A percentile compares a stretch with the other conserved stretches of the same genome.
Conservation (phyloP, 2,888 invertebrate species). For the Dione juno region DNA sequence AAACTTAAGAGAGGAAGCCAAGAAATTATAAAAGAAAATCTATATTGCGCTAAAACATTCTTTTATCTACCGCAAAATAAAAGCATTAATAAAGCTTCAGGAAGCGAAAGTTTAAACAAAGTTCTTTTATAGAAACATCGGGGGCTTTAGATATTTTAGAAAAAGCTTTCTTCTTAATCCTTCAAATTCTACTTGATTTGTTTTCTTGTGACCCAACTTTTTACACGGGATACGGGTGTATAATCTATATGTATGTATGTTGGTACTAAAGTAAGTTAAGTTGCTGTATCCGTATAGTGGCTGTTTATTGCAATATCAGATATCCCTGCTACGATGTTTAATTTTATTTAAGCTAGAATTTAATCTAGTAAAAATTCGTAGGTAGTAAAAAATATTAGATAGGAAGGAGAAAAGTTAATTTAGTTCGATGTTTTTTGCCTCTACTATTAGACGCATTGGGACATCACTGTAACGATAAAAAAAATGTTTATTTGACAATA, state of each 20-base stretch:
- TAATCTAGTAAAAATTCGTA: too few relatives aligned
- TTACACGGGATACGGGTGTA: background rate
- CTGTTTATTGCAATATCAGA: background rate
- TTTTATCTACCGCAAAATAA: constrained; percentile 52
- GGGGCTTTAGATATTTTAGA: constrained; percentile 68
- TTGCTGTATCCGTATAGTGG: too few relatives aligned
- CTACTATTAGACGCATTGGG: too few relatives aligned
- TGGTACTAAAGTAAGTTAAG: too few relatives aligned
- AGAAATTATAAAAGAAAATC: constrained; percentile 40
- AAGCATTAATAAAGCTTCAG: constrained; percentile 62
- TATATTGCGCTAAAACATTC: constrained; percentile 46
- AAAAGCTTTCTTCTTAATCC: constrained; percentile 74
- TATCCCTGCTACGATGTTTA: background rate
- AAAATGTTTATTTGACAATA: too few relatives aligned
- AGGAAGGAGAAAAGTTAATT: too few relatives aligned
- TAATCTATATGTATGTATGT: background rate
- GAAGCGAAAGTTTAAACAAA: constrained; percentile 67
- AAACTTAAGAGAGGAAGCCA: constrained; percentile 40
- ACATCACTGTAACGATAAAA: too few relatives aligned
- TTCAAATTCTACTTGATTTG: constrained; percentile 70
- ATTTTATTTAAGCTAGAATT: background rate
- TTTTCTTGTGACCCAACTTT: constrained; percentile 62
- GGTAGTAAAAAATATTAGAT: too few relatives aligned
- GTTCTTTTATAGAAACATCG: constrained; percentile 69
- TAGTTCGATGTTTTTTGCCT: too few relatives aligned